A percentile compares a stretch with the other conserved stretches of the same genome.
Conservation (phyloP, 2,113 vertebrate species). For the Pelodiscus sinensis region DNA sequence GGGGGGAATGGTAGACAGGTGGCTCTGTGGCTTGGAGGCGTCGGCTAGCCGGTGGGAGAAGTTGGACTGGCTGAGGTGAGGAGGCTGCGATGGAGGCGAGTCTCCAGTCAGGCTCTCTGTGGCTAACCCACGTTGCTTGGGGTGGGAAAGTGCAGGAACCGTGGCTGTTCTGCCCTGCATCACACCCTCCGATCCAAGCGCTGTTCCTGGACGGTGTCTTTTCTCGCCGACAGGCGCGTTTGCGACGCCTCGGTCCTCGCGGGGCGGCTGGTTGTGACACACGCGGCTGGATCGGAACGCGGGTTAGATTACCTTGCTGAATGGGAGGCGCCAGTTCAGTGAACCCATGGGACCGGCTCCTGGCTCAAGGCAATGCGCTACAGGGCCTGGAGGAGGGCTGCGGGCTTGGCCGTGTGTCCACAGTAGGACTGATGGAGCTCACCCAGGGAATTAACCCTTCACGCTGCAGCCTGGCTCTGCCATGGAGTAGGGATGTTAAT, state of each 20-base stretch:
- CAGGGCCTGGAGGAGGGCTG: background rate
- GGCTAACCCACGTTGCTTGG: background rate
- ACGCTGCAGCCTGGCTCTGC: background rate
- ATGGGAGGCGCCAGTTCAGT: accelerated
- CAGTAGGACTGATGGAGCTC: background rate
- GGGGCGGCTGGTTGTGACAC: too few relatives aligned
- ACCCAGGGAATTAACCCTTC: background rate
- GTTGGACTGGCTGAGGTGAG: too few relatives aligned
- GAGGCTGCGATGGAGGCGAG: background rate
- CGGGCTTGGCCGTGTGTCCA: background rate
- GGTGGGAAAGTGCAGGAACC: background rate
- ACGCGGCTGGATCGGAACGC: too few relatives aligned
- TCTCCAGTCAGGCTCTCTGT: background rate
- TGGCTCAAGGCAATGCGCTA: background rate
- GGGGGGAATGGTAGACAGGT: too few relatives aligned
- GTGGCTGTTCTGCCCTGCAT: background rate
- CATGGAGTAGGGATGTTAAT: background rate
- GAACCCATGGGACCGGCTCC: background rate
- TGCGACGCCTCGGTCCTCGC: too few relatives aligned
- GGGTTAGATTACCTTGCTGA: too few relatives aligned
- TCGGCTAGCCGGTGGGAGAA: background rate
- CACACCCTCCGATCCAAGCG: background rate
- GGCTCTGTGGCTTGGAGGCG: too few relatives aligned
- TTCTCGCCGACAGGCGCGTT: too few relatives aligned
- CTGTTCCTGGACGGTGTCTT: background rate